Base-by-base conservation (phyloP, 2,888 invertebrate species). In the Scaptomyza tumidula region DNA sequence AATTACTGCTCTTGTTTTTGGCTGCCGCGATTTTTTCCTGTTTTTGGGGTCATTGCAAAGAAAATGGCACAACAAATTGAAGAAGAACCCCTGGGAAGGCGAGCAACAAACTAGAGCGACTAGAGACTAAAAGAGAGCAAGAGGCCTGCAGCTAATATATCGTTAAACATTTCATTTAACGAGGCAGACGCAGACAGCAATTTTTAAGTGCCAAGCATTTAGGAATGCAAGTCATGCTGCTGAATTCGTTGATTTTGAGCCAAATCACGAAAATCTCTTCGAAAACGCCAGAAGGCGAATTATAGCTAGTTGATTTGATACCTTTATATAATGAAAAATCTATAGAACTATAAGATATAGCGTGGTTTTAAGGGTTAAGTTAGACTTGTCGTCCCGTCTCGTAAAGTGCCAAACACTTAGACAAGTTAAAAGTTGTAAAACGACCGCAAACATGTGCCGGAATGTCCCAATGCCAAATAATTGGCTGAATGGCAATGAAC, bases 111-210 rank as follows among this genome's bases (percentile, higher is more conserved):
- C 33, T 27, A 48, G 7, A 24, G 41, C 1, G 19, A 13, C 49
- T 10, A 10, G 3, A 24, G 35, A 35, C 4, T 16, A 7, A 24
- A 1, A 29, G 27, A 10, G 31, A 3, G n/a, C n/a, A n/a, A n/a
- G 13, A 52, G 39, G 76, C 86, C 86, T 74, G 63, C 61, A 75
- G 88, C 86, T 89, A 86, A 86, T 86, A 88, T 88, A 86, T 88
- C 75, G 88, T 80, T 86, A 81, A 88, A 80, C 89, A 88, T 86
- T 86, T 83, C 81, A 86, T 89, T 86, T 85, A 89, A 89, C 85
- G 87, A 85, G 82, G 55, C 83, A 75, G 78, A 41, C 41, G 27
- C 50, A 73, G 74, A 73, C 73, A 46, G 48, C 37, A 72, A 48
- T 41, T 46, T 55, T 63, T 48, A 41, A 41, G 41, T 31, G 29